phyloP scores from a whole-genome alignment of 2,797 vertebrate species.

The Chelon auratus region DNA sequence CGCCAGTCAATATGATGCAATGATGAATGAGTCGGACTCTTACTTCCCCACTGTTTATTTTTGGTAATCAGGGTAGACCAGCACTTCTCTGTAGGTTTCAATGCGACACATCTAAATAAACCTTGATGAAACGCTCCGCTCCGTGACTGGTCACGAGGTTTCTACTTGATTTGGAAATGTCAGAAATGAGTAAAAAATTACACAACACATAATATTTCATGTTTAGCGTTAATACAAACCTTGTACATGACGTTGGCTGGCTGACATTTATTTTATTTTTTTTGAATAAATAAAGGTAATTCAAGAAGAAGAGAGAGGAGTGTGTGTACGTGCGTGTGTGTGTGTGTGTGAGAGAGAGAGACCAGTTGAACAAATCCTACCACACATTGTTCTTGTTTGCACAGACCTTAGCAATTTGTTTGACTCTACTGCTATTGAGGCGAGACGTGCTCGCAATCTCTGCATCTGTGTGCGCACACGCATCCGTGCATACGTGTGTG shows the following conservation, averaged over 20 bases:
- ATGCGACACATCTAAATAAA: conserved; percentile 67
- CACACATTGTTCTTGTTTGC: conserved; percentile 80
- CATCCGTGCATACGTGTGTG: not conserved
- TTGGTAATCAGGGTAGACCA: conserved; percentile 69
- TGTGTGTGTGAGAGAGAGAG: conserved; percentile 18
- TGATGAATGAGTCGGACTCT: conserved; percentile 68
- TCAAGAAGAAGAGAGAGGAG: conserved; percentile 20
- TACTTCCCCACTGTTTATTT: conserved; percentile 73
- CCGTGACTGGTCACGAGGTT: conserved; percentile 50
- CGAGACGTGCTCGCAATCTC: conserved; percentile 65
- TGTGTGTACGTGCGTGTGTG: conserved; percentile 10
- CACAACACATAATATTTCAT: conserved; percentile 41
- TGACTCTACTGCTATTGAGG: conserved; percentile 71
- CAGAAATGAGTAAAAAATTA: conserved; percentile 9
- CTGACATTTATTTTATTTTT: conserved; percentile 20
- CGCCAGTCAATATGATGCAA: conserved; percentile 68
- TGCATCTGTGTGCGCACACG: conserved; percentile 47
- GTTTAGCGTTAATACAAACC: conserved; percentile 49
- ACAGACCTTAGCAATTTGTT: conserved; percentile 82
- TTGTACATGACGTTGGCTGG: conserved; percentile 33
- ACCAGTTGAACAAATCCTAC: conserved; percentile 66
- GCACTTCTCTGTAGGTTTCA: conserved; percentile 47
- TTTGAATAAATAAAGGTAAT: conserved; percentile 64
- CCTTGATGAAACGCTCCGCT: conserved; percentile 64
- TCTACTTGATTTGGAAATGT: conserved; percentile 49